Evolutionary conservation across 2,888 invertebrate genomes (phyloP).

Genomic region (Druceiella hillmani): DNA sequence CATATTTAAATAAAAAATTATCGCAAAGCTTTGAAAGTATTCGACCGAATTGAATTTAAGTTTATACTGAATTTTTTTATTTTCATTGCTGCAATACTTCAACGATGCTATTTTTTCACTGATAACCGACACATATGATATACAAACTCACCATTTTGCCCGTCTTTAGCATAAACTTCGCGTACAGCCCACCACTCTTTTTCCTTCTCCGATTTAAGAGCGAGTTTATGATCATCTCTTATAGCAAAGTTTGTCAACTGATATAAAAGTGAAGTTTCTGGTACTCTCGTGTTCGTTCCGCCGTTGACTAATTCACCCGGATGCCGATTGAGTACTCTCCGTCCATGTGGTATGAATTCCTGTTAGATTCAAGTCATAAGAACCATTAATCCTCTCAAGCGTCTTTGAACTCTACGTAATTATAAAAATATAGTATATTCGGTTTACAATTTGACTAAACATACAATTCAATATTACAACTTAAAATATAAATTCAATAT

Average conservation of each 20-base stretch:
- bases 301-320: slow-evolving; percentile 60
- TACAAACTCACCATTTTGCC: not conserved
- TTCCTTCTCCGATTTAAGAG: slow-evolving; percentile 54
- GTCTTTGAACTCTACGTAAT: too few species aligned
- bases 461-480: slow-evolving; percentile 4
- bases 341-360: slow-evolving; percentile 87
- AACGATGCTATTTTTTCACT: too few species aligned
- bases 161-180: slow-evolving; percentile 35
- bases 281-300: slow-evolving; percentile 41
- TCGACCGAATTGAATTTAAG: not conserved
- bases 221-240: slow-evolving; percentile 57
- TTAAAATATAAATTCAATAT: slow-evolving; percentile 6
- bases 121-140: not conserved
- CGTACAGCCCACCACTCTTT: slow-evolving; percentile 50
- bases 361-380: too few species aligned
- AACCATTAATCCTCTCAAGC: too few species aligned
- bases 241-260: slow-evolving; percentile 74
- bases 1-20: slow-evolving; percentile 1
- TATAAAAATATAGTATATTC: too few species aligned
- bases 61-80: too few species aligned
- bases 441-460: too few species aligned
- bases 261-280: slow-evolving; percentile 63
- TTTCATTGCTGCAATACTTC: too few species aligned
- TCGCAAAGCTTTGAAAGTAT: not conserved
- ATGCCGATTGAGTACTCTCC: slow-evolving; percentile 71